Evolutionary conservation across 2,888 invertebrate genomes (phyloP).

Genomic region (Agelastica alni): DNA sequence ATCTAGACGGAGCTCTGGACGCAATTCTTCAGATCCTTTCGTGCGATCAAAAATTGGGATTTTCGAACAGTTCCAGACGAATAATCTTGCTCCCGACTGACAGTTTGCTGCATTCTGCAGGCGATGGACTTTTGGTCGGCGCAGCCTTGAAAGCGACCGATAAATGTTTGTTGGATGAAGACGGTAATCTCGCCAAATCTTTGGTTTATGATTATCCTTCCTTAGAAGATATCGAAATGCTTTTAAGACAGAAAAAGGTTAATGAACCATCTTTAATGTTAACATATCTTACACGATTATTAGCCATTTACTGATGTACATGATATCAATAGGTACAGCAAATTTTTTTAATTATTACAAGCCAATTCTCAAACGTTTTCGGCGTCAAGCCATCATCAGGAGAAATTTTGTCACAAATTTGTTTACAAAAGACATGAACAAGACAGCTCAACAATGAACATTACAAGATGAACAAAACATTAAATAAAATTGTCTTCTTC

Average conservation of each 20-base stretch:
- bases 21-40: slow-evolving; percentile 80
- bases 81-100: slow-evolving; percentile 44
- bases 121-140: slow-evolving; percentile 75
- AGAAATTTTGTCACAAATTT: no score
- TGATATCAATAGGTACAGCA: no score
- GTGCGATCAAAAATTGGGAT: slow-evolving; percentile 68
- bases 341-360: no score
- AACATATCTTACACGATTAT: no score
- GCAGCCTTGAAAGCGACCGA: slow-evolving; percentile 29
- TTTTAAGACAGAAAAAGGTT: slow-evolving; percentile 46
- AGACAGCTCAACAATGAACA: no score
- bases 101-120: slow-evolving; percentile 63
- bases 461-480: no score
- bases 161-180: slow-evolving; percentile 36
- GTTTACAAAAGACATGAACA: no score
- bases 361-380: no score
- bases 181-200: slow-evolving; percentile 59
- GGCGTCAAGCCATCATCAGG: no score
- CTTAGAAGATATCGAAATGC: slow-evolving; percentile 33
- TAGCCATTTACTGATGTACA: no score
- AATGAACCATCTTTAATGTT: no score
- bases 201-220: slow-evolving; percentile 77
- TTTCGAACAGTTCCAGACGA: slow-evolving; percentile 70
- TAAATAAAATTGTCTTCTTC: no score
- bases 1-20: slow-evolving; percentile 77